A percentile compares a stretch with the other conserved stretches of the same genome.
Conservation (phyloP, 1,140 invertebrate species). For the Bombyx mandarina region DNA sequence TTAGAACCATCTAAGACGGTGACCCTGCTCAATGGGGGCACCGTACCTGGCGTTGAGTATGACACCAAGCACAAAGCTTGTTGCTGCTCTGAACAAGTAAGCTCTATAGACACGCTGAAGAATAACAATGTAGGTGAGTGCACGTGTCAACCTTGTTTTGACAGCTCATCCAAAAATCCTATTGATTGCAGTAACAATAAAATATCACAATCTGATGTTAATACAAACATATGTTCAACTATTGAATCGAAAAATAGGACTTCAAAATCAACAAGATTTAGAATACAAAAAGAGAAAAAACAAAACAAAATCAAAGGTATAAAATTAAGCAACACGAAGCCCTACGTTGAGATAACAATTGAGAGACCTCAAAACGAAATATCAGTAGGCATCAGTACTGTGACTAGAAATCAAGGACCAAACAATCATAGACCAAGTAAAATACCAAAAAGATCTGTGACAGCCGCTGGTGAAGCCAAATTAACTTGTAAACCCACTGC, state of each 20-base stretch:
- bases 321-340: constrained; percentile 10
- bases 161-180: too few relatives aligned
- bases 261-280: constrained; percentile 2
- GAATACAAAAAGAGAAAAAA: constrained; percentile 4
- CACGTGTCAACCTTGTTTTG: too few relatives aligned
- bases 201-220: too few relatives aligned
- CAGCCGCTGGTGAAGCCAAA: constrained; percentile 1
- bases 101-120: too few relatives aligned
- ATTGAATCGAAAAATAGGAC: too few relatives aligned
- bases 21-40: constrained; percentile 4
- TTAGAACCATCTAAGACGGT: constrained; percentile 10
- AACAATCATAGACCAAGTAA: constrained; percentile 25
- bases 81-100: too few relatives aligned
- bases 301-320: constrained; percentile 4
- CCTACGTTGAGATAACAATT: constrained; percentile 28
- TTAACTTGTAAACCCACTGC: background rate
- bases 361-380: constrained; percentile 26
- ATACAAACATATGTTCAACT: too few relatives aligned
- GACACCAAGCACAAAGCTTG: too few relatives aligned
- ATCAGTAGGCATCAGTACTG: constrained; percentile 18
- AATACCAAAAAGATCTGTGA: constrained; percentile 27
- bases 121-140: too few relatives aligned
- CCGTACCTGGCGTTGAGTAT: too few relatives aligned
- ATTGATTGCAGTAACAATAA: too few relatives aligned
- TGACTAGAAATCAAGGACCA: constrained; percentile 4